Base-by-base conservation (phyloP, 2,113 vertebrate genomes). In the Menura novaehollandiae region DNA sequence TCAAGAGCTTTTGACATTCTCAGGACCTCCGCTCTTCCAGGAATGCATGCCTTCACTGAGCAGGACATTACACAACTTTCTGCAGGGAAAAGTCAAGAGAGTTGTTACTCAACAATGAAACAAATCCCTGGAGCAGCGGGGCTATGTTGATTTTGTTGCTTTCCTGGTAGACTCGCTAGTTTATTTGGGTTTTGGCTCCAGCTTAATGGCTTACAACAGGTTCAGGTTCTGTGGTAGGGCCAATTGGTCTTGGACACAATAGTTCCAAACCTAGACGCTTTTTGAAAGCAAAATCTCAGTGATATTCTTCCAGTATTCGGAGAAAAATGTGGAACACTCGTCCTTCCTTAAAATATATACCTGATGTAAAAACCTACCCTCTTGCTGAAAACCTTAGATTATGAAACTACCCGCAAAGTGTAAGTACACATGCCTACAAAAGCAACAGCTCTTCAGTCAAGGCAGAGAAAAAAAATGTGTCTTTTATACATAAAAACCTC, bases 1-100 rank as follows among this genome's bases (percentile, higher is more conserved):
- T 97, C 96, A 97, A 97, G 95, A 93, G 92, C 90, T 92, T 97
- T 95, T 96, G 96, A 97, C 96, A 96, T 96, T 97, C 95, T 94
- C 95, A 96, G 95, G 95, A 96, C 94, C 94, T 95, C 86, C 5
- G 0, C 79, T 94, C 93, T 88, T 94, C 81, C 85, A 94, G 90
- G 95, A 96, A 96, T 95, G 93, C 73, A 10, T 80, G 93, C 79
- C 92, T 94, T 83, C 60, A 18, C 1, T 2, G 44, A 68, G 79
- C 35, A 47, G 83, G 64, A 72, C 4, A 2, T 69, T 89, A 74
- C 59, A 85, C 82, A 90, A 72, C 44, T 44, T 91, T 94, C 82
- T 88, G 44, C 60, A 67, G 82, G 69, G 78, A 92, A 35, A 90
- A 85, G 39, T 73, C 32, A 69, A 63, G 46, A 87, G 39, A 2